Conservation (phyloP, 2,113 vertebrate genomes). For the Caranx melampygus region DNA sequence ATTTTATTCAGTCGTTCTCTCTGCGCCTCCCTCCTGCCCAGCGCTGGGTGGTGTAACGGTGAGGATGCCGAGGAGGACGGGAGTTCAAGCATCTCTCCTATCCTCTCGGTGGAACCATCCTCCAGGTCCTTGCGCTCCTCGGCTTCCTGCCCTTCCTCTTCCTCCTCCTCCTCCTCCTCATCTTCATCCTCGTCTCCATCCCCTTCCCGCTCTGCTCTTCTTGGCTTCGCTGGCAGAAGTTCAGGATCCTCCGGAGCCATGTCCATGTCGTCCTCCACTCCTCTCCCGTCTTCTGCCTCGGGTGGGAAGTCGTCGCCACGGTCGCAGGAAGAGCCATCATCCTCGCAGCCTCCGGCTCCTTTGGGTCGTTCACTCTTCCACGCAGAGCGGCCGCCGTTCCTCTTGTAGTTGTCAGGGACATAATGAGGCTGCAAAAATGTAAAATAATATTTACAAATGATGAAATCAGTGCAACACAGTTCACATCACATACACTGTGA, state of each 20-base stretch:
- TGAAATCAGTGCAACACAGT: neutral
- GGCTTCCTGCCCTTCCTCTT: conserved; percentile 75
- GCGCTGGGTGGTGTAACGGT: conserved; percentile 75
- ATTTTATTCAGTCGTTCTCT: conserved; percentile 97
- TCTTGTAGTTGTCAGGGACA: conserved; percentile 98
- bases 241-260: conserved; percentile 60
- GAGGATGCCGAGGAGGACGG: conserved; percentile 77
- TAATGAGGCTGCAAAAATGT: conserved; percentile 90
- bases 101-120: conserved; percentile 65
- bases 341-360: conserved; percentile 75
- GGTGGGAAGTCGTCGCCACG: conserved; percentile 72
- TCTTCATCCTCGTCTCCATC: conserved; percentile 77
- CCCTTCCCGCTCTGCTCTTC: conserved; percentile 72
- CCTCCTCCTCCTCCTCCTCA: conserved; percentile 73
- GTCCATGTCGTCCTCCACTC: conserved; percentile 71
- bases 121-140: conserved; percentile 85
- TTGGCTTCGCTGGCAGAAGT: conserved; percentile 50
- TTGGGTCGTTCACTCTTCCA: conserved; percentile 96
- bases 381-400: conserved; percentile 95
- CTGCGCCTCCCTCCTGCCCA: conserved; percentile 89
- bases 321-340: conserved; percentile 77
- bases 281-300: conserved; percentile 63
- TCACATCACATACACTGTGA: neutral
- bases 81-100: conserved; percentile 76
- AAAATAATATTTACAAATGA: neutral